These are phyloP conservation scores for Potorous gilbertii DNA, from an alignment of 2,797 vertebrate species.

Conservation along the genomic window DNA sequence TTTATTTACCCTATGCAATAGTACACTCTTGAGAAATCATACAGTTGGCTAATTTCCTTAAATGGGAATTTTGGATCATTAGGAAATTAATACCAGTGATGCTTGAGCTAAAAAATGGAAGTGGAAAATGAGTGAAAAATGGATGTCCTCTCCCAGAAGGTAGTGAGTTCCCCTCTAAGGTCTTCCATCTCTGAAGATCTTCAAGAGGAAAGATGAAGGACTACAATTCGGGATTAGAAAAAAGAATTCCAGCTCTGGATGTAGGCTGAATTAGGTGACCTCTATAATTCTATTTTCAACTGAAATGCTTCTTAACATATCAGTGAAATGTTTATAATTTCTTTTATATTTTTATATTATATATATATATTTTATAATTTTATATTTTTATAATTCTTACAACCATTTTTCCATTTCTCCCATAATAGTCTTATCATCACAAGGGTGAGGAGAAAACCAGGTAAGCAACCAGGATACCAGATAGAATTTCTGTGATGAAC, in stretches of 20 bases:
- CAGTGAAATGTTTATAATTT: not conserved
- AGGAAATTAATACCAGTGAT: not conserved
- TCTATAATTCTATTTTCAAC: not conserved
- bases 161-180: not conserved
- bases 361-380: too few relatives aligned
- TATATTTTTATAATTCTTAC: too few relatives aligned
- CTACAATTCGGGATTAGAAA: not conserved
- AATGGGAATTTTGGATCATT: not conserved
- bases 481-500: not conserved
- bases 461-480: not conserved
- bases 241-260: not conserved
- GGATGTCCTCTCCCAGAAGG: not conserved
- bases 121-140: not conserved
- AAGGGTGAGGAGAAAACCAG: not conserved
- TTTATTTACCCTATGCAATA: not conserved
- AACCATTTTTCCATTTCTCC: not conserved
- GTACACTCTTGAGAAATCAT: not conserved
- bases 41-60: not conserved
- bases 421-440: not conserved
- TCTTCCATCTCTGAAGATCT: too few relatives aligned
- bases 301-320: not conserved
- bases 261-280: not conserved
- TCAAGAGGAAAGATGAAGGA: too few relatives aligned
- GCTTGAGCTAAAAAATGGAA: not conserved
- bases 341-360: too few relatives aligned